Percentiles rank a stretch among this genome's conserved stretches.
These are phyloP conservation scores for Muntiacus reevesi DNA, from an alignment of 2,113 vertebrate genomes.

Conservation along the genomic window DNA sequence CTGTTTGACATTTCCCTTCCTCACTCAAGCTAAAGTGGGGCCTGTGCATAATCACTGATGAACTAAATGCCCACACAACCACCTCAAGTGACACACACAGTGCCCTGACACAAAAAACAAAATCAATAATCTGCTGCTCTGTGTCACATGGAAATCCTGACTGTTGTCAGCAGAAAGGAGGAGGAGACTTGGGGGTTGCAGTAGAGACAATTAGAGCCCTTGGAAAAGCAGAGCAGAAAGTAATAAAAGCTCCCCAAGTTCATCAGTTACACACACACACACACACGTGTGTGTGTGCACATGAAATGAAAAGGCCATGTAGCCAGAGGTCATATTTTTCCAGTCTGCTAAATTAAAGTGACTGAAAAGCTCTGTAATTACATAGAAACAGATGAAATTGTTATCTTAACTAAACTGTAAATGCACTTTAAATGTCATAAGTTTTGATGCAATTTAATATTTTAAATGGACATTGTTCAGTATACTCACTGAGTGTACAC, in stretches of 20 bases:
- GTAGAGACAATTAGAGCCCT: conserved; percentile 44
- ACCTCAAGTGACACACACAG: conserved; percentile 51
- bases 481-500: conserved; percentile 21
- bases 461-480: conserved; percentile 59
- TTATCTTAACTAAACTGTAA: conserved; percentile 80
- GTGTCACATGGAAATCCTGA: conserved; percentile 59
- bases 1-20: conserved; percentile 48
- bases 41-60: conserved; percentile 56
- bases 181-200: conserved; percentile 10
- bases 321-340: conserved; percentile 64
- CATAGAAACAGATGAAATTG: conserved; percentile 78
- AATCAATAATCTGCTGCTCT: conserved; percentile 50
- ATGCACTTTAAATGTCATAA: conserved; percentile 69
- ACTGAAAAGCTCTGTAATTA: conserved; percentile 80
- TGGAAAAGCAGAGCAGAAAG: conserved; percentile 35
- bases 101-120: conserved; percentile 46
- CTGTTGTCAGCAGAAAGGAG: conserved; percentile 40
- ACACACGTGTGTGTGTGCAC: background rate
- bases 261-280: background rate
- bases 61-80: conserved; percentile 44
- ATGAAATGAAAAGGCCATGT: conserved; percentile 4
- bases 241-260: conserved; percentile 54
- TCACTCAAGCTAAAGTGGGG: background rate
- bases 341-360: conserved; percentile 74
- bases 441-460: conserved; percentile 50